These are phyloP conservation scores for Serripes groenlandicus DNA, from an alignment of 2,888 invertebrate species.

Conservation along the genomic window DNA sequence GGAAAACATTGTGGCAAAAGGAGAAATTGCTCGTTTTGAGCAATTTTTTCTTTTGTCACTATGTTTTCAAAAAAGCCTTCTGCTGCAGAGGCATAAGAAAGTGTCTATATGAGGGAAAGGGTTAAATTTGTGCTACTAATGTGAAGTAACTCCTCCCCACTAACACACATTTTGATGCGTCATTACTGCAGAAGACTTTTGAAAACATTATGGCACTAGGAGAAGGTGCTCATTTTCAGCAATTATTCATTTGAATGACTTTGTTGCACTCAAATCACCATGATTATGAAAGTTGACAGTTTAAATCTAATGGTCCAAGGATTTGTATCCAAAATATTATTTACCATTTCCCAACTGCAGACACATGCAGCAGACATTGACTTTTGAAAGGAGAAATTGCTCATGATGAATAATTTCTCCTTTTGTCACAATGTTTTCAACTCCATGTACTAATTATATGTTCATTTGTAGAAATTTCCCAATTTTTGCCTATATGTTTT, in stretches of 20 bases:
- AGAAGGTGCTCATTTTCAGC: not conserved
- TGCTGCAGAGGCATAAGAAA: not conserved
- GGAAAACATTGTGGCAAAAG: not conserved
- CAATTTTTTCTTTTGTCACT: not conserved
- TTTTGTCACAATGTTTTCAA: too few relatives aligned
- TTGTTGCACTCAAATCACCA: too few relatives aligned
- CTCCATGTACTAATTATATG: too few relatives aligned
- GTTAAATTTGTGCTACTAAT: not conserved
- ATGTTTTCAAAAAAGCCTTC: not conserved
- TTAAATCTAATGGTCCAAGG: too few relatives aligned
- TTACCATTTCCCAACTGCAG: too few relatives aligned
- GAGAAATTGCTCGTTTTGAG: not conserved
- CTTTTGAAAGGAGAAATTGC: too few relatives aligned
- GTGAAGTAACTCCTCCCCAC: not conserved
- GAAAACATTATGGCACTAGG: not conserved
- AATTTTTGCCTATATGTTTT: too few relatives aligned
- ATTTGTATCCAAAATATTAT: too few relatives aligned
- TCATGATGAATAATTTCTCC: too few relatives aligned
- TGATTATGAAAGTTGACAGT: too few relatives aligned
- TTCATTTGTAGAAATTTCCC: too few relatives aligned
- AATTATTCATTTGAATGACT: not conserved
- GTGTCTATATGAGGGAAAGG: not conserved
- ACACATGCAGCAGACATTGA: too few relatives aligned
- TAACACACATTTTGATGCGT: not conserved
- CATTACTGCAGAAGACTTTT: not conserved